Percentiles rank a stretch among this genome's conserved stretches.
Evolutionary conservation across 2,888 invertebrate species (phyloP).

Genomic region (Monochamus alternatus): DNA sequence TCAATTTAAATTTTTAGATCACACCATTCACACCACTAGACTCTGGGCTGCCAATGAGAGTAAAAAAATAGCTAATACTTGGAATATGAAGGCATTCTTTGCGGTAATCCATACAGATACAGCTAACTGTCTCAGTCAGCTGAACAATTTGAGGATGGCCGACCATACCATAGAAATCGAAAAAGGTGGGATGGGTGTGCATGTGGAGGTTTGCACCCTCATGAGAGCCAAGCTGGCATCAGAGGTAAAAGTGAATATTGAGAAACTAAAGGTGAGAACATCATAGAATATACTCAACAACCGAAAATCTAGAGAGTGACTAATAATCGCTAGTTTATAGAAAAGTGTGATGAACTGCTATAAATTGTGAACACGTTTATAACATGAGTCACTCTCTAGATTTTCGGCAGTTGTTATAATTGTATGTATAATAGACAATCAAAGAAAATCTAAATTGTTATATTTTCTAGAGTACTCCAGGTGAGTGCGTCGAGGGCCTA

Average conservation of each 20-base stretch:
- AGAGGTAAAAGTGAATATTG: slow-evolving; percentile 84
- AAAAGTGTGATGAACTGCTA: too few relatives aligned
- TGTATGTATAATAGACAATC: too few relatives aligned
- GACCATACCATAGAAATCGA: slow-evolving; percentile 77
- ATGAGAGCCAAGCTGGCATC: slow-evolving; percentile 87
- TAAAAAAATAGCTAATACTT: slow-evolving; percentile 80
- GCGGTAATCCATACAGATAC: slow-evolving; percentile 79
- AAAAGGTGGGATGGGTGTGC: slow-evolving; percentile 76
- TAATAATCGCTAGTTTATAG: too few relatives aligned
- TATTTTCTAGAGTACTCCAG: slow-evolving; percentile 78
- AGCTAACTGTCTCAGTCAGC: slow-evolving; percentile 75
- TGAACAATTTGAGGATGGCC: slow-evolving; percentile 75
- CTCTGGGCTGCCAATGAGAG: slow-evolving; percentile 85
- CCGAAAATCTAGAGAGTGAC: not conserved
- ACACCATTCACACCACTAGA: slow-evolving; percentile 85
- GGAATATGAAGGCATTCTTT: slow-evolving; percentile 85
- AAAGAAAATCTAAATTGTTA: too few relatives aligned
- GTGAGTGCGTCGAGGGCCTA: slow-evolving; percentile 81
- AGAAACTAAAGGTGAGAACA: slow-evolving; percentile 79
- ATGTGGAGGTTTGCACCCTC: slow-evolving; percentile 86
- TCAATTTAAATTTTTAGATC: slow-evolving; percentile 73
- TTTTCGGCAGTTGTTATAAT: too few relatives aligned
- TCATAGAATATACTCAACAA: not conserved
- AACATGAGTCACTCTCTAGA: too few relatives aligned
- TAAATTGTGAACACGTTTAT: too few relatives aligned